phyloP scores from a whole-genome alignment of 2,797 vertebrate genomes.

The Myioborus miniatus region DNA sequence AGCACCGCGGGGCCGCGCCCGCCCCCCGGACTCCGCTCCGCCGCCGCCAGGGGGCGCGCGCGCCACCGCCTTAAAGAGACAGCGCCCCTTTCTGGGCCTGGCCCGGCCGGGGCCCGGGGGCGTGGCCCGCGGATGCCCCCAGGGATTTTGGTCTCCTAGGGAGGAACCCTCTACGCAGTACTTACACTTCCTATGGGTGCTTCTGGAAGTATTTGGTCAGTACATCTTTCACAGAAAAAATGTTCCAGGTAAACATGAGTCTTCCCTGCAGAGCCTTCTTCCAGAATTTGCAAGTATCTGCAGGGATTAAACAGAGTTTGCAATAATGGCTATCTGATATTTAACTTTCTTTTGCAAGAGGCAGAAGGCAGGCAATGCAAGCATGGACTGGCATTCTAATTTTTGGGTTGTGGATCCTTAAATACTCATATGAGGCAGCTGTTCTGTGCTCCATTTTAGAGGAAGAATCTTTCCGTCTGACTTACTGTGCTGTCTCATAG shows the following conservation, averaged over 20 bases:
- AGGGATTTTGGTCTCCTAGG: fast-evolving
- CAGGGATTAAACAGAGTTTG: neutral
- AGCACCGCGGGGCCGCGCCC: neutral
- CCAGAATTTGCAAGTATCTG: neutral
- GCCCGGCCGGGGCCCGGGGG: too few species aligned
- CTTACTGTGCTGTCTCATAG: neutral
- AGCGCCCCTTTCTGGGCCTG: fast-evolving
- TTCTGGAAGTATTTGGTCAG: neutral
- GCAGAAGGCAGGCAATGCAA: neutral
- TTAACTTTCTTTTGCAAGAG: neutral
- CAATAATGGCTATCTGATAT: neutral
- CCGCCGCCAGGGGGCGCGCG: neutral
- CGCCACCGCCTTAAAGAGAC: neutral
- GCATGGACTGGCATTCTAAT: neutral
- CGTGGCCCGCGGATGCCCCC: fast-evolving
- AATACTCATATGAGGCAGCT: neutral
- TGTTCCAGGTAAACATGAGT: neutral
- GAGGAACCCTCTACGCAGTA: fast-evolving
- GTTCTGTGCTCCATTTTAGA: neutral
- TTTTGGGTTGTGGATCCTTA: neutral
- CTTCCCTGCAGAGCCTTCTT: neutral
- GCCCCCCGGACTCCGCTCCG: neutral
- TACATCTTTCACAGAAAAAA: neutral
- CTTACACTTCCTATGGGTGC: fast-evolving
- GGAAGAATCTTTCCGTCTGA: neutral